Evolutionary conservation across 2,113 vertebrate species (phyloP).

Genomic region (Mustelus asterias): DNA sequence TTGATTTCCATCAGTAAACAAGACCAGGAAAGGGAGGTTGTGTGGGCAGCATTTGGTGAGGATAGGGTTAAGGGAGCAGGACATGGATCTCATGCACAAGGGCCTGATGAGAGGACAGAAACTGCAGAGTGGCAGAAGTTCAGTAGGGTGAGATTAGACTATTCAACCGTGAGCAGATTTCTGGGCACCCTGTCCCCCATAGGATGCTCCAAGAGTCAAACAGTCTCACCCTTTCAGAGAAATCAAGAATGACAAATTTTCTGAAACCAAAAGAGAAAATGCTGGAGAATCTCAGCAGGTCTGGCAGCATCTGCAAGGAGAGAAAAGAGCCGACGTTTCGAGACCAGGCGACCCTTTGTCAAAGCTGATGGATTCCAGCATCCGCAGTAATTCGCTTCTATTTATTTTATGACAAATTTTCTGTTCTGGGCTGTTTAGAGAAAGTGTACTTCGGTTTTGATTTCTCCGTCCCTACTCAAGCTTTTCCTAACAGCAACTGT

Average conservation of each 20-base stretch:
- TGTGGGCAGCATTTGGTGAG: background rate
- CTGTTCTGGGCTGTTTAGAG: background rate
- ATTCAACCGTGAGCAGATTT: background rate
- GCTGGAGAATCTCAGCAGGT: no score
- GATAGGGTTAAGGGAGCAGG: background rate
- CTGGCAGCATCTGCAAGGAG: no score
- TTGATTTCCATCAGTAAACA: background rate
- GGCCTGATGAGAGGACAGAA: background rate
- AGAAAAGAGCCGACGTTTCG: no score
- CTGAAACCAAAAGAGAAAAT: background rate
- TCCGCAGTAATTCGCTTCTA: no score
- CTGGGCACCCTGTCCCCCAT: background rate
- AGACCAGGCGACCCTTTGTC: no score
- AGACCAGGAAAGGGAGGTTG: background rate
- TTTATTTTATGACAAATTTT: background rate
- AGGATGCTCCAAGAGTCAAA: background rate
- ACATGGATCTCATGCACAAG: background rate
- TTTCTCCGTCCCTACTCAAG: background rate
- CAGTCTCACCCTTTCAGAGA: background rate
- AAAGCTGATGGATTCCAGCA: no score
- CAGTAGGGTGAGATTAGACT: background rate
- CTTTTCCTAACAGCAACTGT: background rate
- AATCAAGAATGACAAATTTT: background rate
- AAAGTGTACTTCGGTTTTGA: background rate
- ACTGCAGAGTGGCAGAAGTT: background rate